A percentile compares a stretch with the other conserved stretches of the same genome.
These are phyloP conservation scores for Galago senegalensis DNA, from an alignment of 2,797 vertebrate genomes.

Conservation along the genomic window DNA sequence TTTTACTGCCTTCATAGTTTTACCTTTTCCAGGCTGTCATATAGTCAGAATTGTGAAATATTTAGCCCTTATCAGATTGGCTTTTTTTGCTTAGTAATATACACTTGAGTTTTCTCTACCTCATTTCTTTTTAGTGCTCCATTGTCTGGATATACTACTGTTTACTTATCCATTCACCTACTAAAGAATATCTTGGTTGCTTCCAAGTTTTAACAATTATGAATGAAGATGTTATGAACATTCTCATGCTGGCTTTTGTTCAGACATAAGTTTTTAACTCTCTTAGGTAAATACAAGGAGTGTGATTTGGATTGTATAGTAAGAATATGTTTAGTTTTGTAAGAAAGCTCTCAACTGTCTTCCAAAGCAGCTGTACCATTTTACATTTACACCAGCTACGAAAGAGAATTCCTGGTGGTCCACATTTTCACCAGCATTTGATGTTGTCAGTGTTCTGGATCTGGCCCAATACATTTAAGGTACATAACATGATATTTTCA, in stretches of 20 bases:
- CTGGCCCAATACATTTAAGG: neutral
- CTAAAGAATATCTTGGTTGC: neutral
- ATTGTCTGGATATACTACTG: neutral
- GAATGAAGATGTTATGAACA: neutral
- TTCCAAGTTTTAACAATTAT: neutral
- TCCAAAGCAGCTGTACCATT: neutral
- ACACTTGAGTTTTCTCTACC: neutral
- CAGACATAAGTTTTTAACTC: neutral
- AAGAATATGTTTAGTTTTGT: neutral
- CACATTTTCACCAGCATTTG: neutral
- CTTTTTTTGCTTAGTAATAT: neutral
- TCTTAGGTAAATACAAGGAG: neutral
- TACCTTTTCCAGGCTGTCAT: neutral
- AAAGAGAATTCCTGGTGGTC: neutral
- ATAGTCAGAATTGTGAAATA: neutral
- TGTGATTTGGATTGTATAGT: neutral
- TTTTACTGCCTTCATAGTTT: slow-evolving; percentile 4
- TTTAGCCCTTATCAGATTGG: neutral
- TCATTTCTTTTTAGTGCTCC: neutral
- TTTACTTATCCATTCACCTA: neutral
- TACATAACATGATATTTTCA: neutral
- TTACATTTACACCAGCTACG: neutral
- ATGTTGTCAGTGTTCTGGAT: neutral
- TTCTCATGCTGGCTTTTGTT: neutral
- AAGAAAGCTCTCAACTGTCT: neutral